Evolutionary conservation across 2,113 vertebrate species (phyloP).

Genomic region (Ahaetulla prasina): DNA sequence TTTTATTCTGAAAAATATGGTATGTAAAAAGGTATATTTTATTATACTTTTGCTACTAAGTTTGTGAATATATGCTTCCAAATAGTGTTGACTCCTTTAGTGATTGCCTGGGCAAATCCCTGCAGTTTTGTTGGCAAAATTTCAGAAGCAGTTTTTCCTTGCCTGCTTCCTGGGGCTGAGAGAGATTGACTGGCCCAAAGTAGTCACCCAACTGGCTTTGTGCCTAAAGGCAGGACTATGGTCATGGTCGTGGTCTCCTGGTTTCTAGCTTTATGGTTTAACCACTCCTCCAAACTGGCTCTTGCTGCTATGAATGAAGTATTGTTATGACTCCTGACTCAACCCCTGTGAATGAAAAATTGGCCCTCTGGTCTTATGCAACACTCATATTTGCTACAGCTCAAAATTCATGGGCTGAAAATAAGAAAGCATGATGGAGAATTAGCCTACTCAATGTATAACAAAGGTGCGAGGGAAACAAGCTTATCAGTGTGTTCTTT

Average conservation of each 20-base stretch:
- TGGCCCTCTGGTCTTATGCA: background rate
- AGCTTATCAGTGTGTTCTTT: background rate
- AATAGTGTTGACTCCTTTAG: background rate
- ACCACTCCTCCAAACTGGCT: background rate
- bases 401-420: background rate
- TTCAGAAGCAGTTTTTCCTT: background rate
- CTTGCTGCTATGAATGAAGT: background rate
- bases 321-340: background rate
- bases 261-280: background rate
- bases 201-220: background rate
- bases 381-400: background rate
- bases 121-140: background rate
- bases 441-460: background rate
- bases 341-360: background rate
- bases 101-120: background rate
- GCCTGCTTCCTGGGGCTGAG: background rate
- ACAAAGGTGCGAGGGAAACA: background rate
- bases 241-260: background rate
- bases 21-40: background rate
- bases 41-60: background rate
- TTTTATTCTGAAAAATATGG: too few relatives aligned
- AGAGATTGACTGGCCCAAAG: background rate
- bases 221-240: background rate
- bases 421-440: background rate
- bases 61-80: background rate